Conservation (phyloP, 2,113 vertebrate genomes). For the Myrmophylax atrothorax region DNA sequence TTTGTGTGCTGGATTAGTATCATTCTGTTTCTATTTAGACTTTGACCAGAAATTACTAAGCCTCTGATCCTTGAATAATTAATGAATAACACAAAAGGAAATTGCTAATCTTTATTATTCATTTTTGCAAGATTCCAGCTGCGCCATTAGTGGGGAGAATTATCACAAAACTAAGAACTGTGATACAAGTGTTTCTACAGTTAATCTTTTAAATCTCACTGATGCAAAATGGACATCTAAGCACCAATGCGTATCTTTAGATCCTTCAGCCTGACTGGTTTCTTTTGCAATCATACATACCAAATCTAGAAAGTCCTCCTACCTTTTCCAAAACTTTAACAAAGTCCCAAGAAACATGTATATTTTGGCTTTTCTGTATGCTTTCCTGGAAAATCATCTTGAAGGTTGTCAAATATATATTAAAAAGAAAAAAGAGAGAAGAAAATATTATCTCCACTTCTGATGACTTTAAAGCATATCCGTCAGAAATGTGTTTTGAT, state of each 20-base stretch:
- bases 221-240: background rate
- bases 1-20: background rate
- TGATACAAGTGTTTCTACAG: background rate
- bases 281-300: background rate
- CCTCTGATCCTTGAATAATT: background rate
- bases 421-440: fast-evolving
- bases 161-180: background rate
- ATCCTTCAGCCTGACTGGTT: background rate
- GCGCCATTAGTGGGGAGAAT: background rate
- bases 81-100: background rate
- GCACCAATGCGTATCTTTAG: background rate
- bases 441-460: background rate
- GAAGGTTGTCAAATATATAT: background rate
- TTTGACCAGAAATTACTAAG: background rate
- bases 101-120: background rate
- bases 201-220: background rate
- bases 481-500: background rate
- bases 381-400: background rate
- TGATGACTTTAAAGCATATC: background rate
- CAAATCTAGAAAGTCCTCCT: background rate
- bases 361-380: background rate
- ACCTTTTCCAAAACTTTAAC: background rate
- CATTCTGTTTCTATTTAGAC: background rate
- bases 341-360: background rate
- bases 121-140: background rate